phyloP scores from a whole-genome alignment of 1,140 invertebrate species.

The Camponotus pennsylvanicus region DNA sequence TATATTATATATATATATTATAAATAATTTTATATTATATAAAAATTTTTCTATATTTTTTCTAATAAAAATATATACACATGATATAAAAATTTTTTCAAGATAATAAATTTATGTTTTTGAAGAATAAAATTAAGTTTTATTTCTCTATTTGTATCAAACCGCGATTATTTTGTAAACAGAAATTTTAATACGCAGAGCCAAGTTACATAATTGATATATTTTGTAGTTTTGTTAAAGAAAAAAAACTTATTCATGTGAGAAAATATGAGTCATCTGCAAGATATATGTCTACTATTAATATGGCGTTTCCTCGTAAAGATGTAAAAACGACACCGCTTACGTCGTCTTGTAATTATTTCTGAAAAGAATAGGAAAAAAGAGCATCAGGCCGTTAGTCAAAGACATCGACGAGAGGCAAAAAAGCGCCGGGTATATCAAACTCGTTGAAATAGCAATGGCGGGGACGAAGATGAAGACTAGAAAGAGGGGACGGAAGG shows the following conservation, averaged over 20 bases:
- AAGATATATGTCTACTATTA: neutral
- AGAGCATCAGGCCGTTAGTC: neutral
- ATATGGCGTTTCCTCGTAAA: neutral
- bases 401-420: constrained; percentile 17
- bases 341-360: neutral
- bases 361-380: neutral
- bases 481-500: constrained; percentile 31
- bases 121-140: too few relatives aligned
- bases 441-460: constrained; percentile 3
- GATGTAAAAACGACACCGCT: neutral
- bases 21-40: too few relatives aligned
- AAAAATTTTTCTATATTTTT: too few relatives aligned
- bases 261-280: neutral
- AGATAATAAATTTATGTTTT: too few relatives aligned
- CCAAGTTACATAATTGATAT: neutral
- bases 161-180: neutral
- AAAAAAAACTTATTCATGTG: neutral
- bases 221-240: neutral
- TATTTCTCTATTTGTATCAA: too few relatives aligned
- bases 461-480: constrained; percentile 22
- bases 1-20: too few relatives aligned
- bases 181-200: neutral
- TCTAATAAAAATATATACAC: too few relatives aligned
- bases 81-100: too few relatives aligned
- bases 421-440: constrained; percentile 1